A percentile compares a stretch with the other conserved stretches of the same genome.
Evolutionary conservation across 2,888 invertebrate genomes (phyloP).

Genomic region (Conomelus anceps): DNA sequence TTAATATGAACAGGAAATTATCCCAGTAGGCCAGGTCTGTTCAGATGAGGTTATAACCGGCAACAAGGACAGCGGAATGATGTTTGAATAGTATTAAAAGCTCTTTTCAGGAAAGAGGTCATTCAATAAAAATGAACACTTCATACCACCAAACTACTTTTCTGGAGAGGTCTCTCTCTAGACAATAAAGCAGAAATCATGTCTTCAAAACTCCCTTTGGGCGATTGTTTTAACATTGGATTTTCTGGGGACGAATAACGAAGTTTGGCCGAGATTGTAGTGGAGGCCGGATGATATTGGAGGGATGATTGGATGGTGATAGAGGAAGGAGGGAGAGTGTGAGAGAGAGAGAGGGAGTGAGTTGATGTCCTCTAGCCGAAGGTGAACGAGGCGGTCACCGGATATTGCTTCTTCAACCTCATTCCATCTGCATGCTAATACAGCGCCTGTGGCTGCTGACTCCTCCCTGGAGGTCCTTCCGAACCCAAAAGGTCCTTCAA

Average conservation of each 20-base stretch:
- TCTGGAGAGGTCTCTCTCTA: not conserved
- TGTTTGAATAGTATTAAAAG: not conserved
- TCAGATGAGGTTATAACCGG: too few species aligned
- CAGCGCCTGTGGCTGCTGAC: not conserved
- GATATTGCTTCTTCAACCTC: slow-evolving; percentile 9
- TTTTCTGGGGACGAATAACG: slow-evolving; percentile 4
- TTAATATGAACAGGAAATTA: too few species aligned
- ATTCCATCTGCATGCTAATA: slow-evolving; percentile 14
- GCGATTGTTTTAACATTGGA: slow-evolving; percentile 4
- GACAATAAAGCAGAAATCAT: not conserved
- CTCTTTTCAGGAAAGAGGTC: not conserved
- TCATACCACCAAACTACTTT: not conserved
- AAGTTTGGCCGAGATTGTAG: not conserved
- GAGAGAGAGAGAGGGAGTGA: not conserved
- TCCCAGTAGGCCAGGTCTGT: too few species aligned
- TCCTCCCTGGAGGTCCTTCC: not conserved
- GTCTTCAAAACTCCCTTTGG: not conserved
- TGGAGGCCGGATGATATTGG: not conserved
- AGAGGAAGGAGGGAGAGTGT: not conserved
- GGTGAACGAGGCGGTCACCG: not conserved
- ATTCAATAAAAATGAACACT: not conserved
- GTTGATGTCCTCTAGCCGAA: not conserved
- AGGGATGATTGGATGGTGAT: not conserved
- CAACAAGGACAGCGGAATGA: not conserved
- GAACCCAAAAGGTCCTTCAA: not conserved